Evolutionary conservation across 2,113 vertebrate genomes (phyloP), one percentile per base, ranked within the genome.

Genomic region (Numida meleagris): DNA sequence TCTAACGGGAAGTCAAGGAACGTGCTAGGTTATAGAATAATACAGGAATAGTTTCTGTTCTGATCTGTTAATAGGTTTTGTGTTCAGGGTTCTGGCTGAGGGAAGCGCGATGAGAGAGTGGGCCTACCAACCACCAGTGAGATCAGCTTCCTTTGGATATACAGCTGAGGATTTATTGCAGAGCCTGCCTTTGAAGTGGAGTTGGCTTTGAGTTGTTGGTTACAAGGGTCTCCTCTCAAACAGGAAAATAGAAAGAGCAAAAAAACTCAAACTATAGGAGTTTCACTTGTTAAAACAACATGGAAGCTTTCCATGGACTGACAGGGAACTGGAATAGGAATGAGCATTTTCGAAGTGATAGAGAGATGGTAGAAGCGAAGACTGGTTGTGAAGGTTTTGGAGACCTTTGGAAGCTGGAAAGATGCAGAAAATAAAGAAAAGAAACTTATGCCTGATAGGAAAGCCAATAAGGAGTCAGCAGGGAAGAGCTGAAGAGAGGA

Each of bases 351-450:
- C 51, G 55, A 34, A 38, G 74, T 7, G 12, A 29, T 11, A 10
- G 27, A 62, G 79, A 61, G 45, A 6, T 16, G n/a, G 76, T 11
- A 63, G 70, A 21, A 91, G 71, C 70, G 55, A 89, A 68, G 53
- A 34, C 34, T 36, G 36, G 12, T 31, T 48, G 8, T 3, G 19
- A 42, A 89, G 59, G 38, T 90, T 86, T 74, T 71, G 76, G 76
- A 38, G 85, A 55, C 18, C 11, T 38, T 11, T 57, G 50, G 57
- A 90, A 31, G 45, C n/a, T 51, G 42, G 66, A 70, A 87, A 84
- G 27, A 48, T 84, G 40, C 27, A 87, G 75, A 55, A 89, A 94
- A 94, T 74, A 73, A 90, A 88, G 76, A 33, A 71, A 51, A 79
- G 46, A 62, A 82, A 40, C 14, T 82, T 89, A 2, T 17, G 45